Evolutionary conservation across 35 echinoderm and acorn worm species (phyloP), one percentile per base, ranked within the genome.

Genomic region (Chiridota heheva): DNA sequence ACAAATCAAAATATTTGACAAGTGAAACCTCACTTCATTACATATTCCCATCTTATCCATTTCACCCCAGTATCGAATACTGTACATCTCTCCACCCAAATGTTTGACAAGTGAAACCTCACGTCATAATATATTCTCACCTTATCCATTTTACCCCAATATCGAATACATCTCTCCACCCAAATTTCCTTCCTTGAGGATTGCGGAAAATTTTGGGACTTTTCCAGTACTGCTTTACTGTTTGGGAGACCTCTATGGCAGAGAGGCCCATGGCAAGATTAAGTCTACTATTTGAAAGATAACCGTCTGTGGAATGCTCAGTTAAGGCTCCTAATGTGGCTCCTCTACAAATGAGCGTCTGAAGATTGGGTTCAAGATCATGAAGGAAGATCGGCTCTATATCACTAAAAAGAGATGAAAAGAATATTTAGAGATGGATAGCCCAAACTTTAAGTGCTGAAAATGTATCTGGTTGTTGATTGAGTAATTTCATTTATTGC

Each of bases 91-190:
- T n/a, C n/a, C n/a, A n/a, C n/a, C n/a, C n/a, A n/a, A n/a, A n/a
- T n/a, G n/a, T n/a, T n/a, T n/a, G n/a, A n/a, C n/a, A n/a, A n/a
- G n/a, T n/a, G n/a, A n/a, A n/a, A n/a, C n/a, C n/a, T n/a, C n/a
- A n/a, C n/a, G n/a, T n/a, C n/a, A n/a, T n/a, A n/a, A n/a, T n/a
- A n/a, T n/a, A n/a, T n/a, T n/a, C n/a, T n/a, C n/a, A 91, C 88
- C 88, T 87, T 17, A 84, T 97, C 93, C 93, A 97, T 35, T 88
- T 97, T 24, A 97, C 75, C 24, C 88, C 70, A 30, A 91, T 73
- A 36, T 87, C 65, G 56, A 91, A 91, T 38, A 91, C 22, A 67
- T 91, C 93, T 59, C 80, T 82, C 93, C 93, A 97, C 28, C 82
- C 73, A 58, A 90, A 96, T 34, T 81, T 76, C 57, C 70, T 96